phyloP scores from a whole-genome alignment of 2,797 vertebrate species.

The Xyrichtys novacula region DNA sequence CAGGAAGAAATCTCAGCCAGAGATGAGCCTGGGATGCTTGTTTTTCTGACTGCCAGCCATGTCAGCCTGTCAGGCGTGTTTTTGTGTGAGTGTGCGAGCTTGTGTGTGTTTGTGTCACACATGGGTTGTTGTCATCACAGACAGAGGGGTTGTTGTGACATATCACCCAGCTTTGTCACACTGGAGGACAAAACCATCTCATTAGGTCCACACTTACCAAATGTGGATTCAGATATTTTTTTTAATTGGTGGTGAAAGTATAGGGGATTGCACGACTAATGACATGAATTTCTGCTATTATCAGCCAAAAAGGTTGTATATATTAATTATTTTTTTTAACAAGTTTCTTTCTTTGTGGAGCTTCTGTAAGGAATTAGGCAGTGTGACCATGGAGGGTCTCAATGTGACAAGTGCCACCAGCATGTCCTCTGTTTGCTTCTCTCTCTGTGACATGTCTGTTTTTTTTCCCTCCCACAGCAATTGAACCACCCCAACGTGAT shows the following conservation, averaged over 20 bases:
- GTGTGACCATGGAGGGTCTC: slow-evolving; percentile 43
- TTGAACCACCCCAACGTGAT: slow-evolving; percentile 99
- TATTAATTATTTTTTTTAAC: slow-evolving; percentile 11
- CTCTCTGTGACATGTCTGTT: slow-evolving; percentile 25
- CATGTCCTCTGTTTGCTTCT: slow-evolving; percentile 35
- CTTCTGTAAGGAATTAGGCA: slow-evolving; percentile 3
- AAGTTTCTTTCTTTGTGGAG: slow-evolving; percentile 16
- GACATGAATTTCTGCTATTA: slow-evolving; percentile 41
- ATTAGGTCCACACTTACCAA: slow-evolving; percentile 68
- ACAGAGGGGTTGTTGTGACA: slow-evolving; percentile 76
- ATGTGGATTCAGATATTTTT: slow-evolving; percentile 55
- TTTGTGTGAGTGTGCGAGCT: slow-evolving; percentile 26
- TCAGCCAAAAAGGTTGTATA: slow-evolving; percentile 26
- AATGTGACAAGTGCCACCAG: slow-evolving; percentile 68
- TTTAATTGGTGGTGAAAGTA: slow-evolving; percentile 65
- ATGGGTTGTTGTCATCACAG: slow-evolving; percentile 77
- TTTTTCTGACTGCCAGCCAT: slow-evolving; percentile 78
- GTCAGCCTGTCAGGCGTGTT: slow-evolving; percentile 71
- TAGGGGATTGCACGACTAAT: slow-evolving; percentile 30
- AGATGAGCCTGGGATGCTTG: slow-evolving; percentile 71
- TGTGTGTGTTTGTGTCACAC: slow-evolving; percentile 52
- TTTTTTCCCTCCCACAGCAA: slow-evolving; percentile 85
- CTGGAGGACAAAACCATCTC: slow-evolving; percentile 76
- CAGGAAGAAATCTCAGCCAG: slow-evolving; percentile 75
- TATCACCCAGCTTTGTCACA: slow-evolving; percentile 80